These are phyloP conservation scores for Huso huso DNA, from an alignment of 2,797 vertebrate species.

Conservation along the genomic window DNA sequence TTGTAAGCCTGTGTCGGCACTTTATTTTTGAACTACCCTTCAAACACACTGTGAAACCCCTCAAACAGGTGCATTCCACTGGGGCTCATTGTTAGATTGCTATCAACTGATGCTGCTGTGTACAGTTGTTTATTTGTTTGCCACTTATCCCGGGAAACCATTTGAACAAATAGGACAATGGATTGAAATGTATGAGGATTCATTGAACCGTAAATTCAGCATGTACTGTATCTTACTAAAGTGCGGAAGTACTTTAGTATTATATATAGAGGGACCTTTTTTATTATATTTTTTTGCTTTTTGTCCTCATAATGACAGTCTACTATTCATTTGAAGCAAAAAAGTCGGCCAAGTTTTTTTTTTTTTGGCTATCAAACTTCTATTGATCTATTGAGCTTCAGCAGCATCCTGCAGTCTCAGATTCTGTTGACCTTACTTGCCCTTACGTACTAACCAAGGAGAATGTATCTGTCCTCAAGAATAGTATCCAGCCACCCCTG, in stretches of 20 bases:
- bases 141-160: neutral
- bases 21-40: neutral
- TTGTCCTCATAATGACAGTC: no score
- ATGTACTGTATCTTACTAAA: neutral
- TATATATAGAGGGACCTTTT: neutral
- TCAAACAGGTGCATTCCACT: neutral
- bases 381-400: no score
- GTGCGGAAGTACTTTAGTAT: neutral
- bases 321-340: no score
- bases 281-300: neutral
- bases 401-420: neutral
- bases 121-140: neutral
- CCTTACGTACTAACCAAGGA: no score
- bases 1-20: neutral
- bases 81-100: neutral
- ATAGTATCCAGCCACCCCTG: no score
- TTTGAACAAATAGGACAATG: neutral
- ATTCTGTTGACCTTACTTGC: neutral
- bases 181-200: neutral
- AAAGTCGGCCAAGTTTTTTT: no score
- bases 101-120: neutral
- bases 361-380: no score
- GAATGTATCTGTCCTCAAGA: no score
- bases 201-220: neutral
- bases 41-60: neutral